phyloP scores from a whole-genome alignment of 2,888 invertebrate genomes.

The Pelosia muscerda region DNA sequence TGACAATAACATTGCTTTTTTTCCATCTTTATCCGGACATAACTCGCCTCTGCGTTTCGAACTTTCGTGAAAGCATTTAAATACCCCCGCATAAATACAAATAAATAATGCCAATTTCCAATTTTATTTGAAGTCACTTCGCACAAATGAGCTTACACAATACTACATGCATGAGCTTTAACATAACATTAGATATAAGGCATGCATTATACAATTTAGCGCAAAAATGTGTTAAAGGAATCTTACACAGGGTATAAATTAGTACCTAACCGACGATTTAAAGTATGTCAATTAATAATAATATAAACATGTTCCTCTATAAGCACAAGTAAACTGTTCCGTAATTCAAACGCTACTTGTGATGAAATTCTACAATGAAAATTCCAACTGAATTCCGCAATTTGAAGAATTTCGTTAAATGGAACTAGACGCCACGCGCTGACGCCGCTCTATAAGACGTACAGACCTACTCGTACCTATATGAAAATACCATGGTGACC shows the following conservation, averaged over 20 bases:
- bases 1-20: constrained; percentile 6
- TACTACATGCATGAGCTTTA: not conserved
- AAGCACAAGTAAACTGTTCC: not conserved
- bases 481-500: no score
- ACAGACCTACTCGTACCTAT: not conserved
- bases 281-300: not conserved
- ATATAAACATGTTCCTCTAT: not conserved
- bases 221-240: not conserved
- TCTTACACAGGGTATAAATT: not conserved
- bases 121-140: not conserved
- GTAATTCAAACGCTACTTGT: not conserved
- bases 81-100: not conserved
- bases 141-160: no score
- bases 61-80: not conserved
- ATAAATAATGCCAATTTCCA: not conserved
- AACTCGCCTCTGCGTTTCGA: not conserved
- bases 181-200: not conserved
- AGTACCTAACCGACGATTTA: no score
- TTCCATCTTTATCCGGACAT: not conserved
- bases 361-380: not conserved
- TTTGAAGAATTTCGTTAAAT: not conserved
- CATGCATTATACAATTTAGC: not conserved
- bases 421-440: not conserved
- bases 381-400: not conserved
- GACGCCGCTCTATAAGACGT: not conserved